Evolutionary conservation across 2,113 vertebrate genomes (phyloP).

Genomic region (Lamprotornis superbus): DNA sequence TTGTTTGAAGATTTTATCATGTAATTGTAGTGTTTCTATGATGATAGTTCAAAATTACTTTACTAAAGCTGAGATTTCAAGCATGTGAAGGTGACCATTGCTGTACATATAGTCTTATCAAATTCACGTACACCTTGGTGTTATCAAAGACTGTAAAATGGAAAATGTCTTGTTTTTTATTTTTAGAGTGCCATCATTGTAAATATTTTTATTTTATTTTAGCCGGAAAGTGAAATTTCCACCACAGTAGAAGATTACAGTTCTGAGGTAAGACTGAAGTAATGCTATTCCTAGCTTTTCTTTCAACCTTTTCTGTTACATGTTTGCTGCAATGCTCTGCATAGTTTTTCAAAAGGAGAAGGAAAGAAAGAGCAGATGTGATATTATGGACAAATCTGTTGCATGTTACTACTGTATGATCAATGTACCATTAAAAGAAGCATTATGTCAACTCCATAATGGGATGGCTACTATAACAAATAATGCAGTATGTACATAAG

Average conservation of each 20-base stretch:
- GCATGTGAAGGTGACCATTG: neutral
- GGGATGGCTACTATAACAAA: neutral
- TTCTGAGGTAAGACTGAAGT: conserved; percentile 86
- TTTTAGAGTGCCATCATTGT: neutral
- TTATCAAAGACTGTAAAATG: neutral
- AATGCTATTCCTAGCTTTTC: neutral
- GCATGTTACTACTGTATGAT: neutral
- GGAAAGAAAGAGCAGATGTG: neutral
- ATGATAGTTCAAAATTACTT: neutral
- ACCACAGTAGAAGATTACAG: conserved; percentile 93
- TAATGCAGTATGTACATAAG: neutral
- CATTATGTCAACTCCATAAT: neutral
- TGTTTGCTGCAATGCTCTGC: neutral
- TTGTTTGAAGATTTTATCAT: neutral
- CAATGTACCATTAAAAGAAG: neutral
- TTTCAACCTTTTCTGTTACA: neutral
- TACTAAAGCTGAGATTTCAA: neutral
- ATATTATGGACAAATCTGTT: neutral
- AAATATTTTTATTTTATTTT: conserved; percentile 69
- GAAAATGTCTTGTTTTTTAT: neutral
- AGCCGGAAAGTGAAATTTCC: conserved; percentile 92
- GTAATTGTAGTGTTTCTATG: neutral
- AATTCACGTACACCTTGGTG: neutral
- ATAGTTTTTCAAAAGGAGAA: neutral
- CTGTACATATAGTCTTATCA: neutral